Evolutionary conservation across 2,797 vertebrate genomes (phyloP).

Genomic region (Arvicola amphibius): DNA sequence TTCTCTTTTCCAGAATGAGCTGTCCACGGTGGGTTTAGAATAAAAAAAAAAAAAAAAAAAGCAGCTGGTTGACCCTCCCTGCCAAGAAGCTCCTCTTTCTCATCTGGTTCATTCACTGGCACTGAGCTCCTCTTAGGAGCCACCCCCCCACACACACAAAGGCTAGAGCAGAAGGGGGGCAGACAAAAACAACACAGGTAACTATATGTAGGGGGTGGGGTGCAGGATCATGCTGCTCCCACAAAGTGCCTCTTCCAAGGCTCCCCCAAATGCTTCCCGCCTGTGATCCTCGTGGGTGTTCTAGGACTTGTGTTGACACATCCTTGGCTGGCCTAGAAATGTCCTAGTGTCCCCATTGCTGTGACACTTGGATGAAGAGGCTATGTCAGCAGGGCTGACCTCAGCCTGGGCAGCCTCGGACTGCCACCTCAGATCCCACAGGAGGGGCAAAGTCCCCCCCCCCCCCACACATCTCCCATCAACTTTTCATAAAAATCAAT

Average conservation of each 20-base stretch:
- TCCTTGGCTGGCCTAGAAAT: not conserved
- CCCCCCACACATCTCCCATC: slow-evolving; percentile 65
- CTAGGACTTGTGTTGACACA: not conserved
- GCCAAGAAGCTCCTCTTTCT: not conserved
- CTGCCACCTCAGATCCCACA: not conserved
- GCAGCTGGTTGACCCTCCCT: not conserved
- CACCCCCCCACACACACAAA: not conserved
- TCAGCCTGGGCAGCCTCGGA: not conserved
- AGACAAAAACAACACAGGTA: not conserved
- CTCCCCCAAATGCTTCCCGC: not conserved
- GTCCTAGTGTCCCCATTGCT: not conserved
- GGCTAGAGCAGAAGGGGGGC: no score
- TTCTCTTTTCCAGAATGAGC: not conserved
- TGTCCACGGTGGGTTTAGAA: not conserved
- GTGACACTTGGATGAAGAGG: not conserved
- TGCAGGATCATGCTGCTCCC: not conserved
- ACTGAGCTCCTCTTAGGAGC: not conserved
- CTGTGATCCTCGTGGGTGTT: not conserved
- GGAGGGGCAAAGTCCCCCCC: not conserved
- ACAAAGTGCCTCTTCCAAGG: not conserved
- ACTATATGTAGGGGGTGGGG: not conserved
- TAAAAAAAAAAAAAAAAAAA: no score
- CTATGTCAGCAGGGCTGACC: not conserved
- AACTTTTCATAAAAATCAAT: slow-evolving; percentile 89
- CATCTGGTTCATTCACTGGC: not conserved